Base-by-base conservation (phyloP, 2,113 vertebrate species). In the Probosciger aterrimus region DNA sequence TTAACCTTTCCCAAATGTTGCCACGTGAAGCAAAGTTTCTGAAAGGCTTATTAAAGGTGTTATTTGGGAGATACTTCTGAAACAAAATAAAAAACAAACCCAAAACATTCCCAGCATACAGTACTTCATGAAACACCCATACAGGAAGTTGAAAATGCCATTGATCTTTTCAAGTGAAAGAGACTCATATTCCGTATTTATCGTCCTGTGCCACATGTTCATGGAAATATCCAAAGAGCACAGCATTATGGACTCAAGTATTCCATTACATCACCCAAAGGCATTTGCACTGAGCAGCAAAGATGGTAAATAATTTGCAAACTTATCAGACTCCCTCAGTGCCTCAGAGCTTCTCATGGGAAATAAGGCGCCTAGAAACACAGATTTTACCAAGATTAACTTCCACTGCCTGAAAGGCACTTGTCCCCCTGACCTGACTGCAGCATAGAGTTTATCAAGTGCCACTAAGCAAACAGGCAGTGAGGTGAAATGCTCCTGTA, bases 401-500 rank as follows among this genome's bases (percentile, higher is more conserved):
- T 83, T 91, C 76, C 46, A 57, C 7, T 28, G 14, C 41, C 52
- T 64, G 31, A 77, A 74, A 67, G 23, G 22, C 16, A 2, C 39
- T 74, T 17, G 1, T 44, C 78, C 78, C 43, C 55, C 69, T 64
- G 64, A 70, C 64, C 74, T 49, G 46, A 78, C 28, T 28, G 33
- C 65, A 78, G 83, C 28, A 50, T 46, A 15, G 2, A 1, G n/a
- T 55, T 80, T 39, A 63, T 63, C 46, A 39, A 74, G 39, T 6
- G 57, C 22, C 2, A 1, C 47, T 71, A 64, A 60, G 53, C 19
- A 80, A 73, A 47, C 27, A 77, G 47, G 39, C 43, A 43, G n/a
- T 5, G 50, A 55, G 35, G 70, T 2, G 8, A 41, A 73, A 62
- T 0, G 0, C 27, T 53, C 46, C 18, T 0, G 0, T 9, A 68